Evolutionary conservation across 1,140 invertebrate genomes (phyloP).

Genomic region (Wasmannia auropunctata): DNA sequence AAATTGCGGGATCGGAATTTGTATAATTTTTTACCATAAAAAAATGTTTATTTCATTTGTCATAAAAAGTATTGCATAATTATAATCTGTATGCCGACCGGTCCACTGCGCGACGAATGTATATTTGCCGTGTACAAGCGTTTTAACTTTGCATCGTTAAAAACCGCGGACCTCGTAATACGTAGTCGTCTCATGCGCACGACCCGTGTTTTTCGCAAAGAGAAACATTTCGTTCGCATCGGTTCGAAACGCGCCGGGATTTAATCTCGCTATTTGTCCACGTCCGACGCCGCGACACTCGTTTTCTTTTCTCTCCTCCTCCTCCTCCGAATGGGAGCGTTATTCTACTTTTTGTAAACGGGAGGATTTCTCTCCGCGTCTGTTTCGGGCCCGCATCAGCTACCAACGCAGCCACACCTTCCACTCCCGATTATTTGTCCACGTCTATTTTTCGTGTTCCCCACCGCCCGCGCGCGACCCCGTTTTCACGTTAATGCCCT

Average conservation of each 20-base stretch:
- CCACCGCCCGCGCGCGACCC: not conserved
- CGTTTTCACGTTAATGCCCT: constrained; percentile 23
- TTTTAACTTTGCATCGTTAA: constrained; percentile 5
- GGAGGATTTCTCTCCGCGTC: constrained; percentile 33
- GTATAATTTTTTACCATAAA: not conserved
- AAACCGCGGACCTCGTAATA: not conserved
- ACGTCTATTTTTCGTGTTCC: constrained; percentile 37
- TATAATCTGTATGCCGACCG: not conserved
- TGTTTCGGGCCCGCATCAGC: not conserved
- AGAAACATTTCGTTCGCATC: not conserved
- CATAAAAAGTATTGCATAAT: not conserved
- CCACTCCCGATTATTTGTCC: constrained; percentile 43
- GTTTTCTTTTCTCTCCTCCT: constrained; percentile 36
- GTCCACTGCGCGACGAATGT: not conserved
- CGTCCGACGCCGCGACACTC: constrained; percentile 36
- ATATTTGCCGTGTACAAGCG: not conserved
- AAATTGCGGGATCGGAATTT: not conserved
- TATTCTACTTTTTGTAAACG: constrained; percentile 51
- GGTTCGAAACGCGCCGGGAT: constrained; percentile 22
- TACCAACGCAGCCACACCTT: not conserved
- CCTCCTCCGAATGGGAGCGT: not conserved
- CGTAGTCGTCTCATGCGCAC: not conserved
- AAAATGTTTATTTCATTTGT: not conserved
- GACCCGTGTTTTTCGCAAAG: constrained; percentile 5
- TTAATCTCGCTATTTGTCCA: constrained; percentile 55